Evolutionary conservation across 2,888 invertebrate species (phyloP).

Genomic region (Xanthia icteritia): DNA sequence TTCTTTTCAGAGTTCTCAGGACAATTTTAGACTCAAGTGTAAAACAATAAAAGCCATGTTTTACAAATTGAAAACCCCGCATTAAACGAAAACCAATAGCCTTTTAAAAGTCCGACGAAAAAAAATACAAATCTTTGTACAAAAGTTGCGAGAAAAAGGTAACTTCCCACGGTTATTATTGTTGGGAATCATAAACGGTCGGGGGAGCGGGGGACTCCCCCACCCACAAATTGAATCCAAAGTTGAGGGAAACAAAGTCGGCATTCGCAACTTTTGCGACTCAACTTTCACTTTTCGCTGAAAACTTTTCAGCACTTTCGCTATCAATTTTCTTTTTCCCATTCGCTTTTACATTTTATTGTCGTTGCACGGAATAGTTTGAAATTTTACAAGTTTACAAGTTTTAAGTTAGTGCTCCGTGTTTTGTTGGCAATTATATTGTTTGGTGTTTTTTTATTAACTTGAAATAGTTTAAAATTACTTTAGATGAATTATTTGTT

Average conservation of each 20-base stretch:
- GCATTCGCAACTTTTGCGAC: constrained; percentile 82
- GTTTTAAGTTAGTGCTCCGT: constrained; percentile 21
- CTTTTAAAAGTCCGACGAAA: constrained; percentile 36
- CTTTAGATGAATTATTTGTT: background rate
- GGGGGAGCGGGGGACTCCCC: constrained; percentile 66
- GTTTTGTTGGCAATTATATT: constrained; percentile 2
- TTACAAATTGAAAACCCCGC: background rate
- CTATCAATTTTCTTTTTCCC: constrained; percentile 75
- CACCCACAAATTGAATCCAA: constrained; percentile 84
- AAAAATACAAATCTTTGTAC: constrained; percentile 62
- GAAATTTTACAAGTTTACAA: constrained; percentile 27
- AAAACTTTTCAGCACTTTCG: constrained; percentile 86
- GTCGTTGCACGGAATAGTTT: constrained; percentile 48
- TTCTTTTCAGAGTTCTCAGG: no score
- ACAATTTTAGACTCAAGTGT: background rate
- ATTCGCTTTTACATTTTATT: constrained; percentile 64
- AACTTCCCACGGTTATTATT: constrained; percentile 70
- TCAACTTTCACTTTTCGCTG: constrained; percentile 84
- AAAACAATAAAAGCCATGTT: constrained; percentile 20
- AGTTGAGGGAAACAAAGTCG: constrained; percentile 87
- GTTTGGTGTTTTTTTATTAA: background rate
- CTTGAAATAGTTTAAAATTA: background rate
- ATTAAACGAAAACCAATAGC: constrained; percentile 39
- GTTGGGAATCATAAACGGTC: constrained; percentile 74
- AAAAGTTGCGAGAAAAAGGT: constrained; percentile 56